Percentiles rank a stretch among this genome's conserved stretches.
These are phyloP conservation scores for Allacma fusca DNA, from an alignment of 2,888 invertebrate genomes.

Conservation along the genomic window DNA sequence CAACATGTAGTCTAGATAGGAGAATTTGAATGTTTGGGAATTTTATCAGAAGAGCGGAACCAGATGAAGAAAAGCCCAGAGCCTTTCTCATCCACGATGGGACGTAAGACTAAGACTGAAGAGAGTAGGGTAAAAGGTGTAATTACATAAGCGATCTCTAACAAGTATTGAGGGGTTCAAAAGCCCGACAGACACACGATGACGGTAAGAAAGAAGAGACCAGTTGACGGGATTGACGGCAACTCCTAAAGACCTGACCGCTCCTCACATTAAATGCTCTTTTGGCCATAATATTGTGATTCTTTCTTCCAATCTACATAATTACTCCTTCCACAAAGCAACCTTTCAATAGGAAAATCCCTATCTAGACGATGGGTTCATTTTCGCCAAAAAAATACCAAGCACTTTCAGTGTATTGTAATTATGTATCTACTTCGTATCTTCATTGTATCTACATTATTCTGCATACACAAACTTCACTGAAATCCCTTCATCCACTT, in stretches of 20 bases:
- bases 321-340: not conserved
- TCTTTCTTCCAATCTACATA: not conserved
- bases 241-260: conserved; percentile 23
- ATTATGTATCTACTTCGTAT: not conserved
- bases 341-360: conserved; percentile 18
- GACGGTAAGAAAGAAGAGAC: not conserved
- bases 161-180: not conserved
- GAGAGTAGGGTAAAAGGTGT: too few relatives aligned
- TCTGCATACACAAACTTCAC: too few relatives aligned
- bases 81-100: not conserved
- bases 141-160: too few relatives aligned
- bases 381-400: conserved; percentile 27
- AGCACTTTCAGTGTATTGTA: not conserved
- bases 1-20: not conserved
- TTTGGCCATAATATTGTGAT: not conserved
- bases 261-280: conserved; percentile 30
- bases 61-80: not conserved
- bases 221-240: not conserved
- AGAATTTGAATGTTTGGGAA: not conserved
- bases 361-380: conserved; percentile 24
- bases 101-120: too few relatives aligned
- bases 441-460: too few relatives aligned
- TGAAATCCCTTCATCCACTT: too few relatives aligned
- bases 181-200: not conserved
- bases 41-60: not conserved